These are phyloP conservation scores for Pseudopleuronectes americanus DNA, from an alignment of 2,797 vertebrate genomes.

Conservation along the genomic window DNA sequence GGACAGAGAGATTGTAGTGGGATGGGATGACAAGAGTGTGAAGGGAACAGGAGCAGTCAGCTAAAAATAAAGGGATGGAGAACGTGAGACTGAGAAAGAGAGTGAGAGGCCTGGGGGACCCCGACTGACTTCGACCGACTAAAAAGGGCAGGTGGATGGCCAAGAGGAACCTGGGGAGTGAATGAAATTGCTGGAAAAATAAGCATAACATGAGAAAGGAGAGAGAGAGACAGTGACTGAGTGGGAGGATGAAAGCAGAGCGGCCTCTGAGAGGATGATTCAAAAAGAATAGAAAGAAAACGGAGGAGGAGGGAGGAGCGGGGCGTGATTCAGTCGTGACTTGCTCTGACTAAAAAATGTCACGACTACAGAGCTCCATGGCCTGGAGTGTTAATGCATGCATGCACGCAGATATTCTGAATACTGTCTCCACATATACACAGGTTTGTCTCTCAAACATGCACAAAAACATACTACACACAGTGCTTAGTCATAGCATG, in stretches of 20 bases:
- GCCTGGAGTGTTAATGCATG: slow-evolving; percentile 49
- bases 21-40: slow-evolving; percentile 60
- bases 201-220: slow-evolving; percentile 50
- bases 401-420: slow-evolving; percentile 38
- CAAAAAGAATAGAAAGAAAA: slow-evolving; percentile 59
- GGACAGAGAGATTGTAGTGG: slow-evolving; percentile 43
- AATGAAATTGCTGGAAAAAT: slow-evolving; percentile 55
- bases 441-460: slow-evolving; percentile 22
- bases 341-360: slow-evolving; percentile 68
- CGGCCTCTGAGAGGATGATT: slow-evolving; percentile 72
- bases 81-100: slow-evolving; percentile 45
- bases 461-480: slow-evolving; percentile 38
- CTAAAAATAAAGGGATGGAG: slow-evolving; percentile 68
- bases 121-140: slow-evolving; percentile 56
- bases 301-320: slow-evolving; percentile 36
- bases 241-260: slow-evolving; percentile 68
- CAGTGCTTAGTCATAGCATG: slow-evolving; percentile 79
- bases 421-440: slow-evolving; percentile 1
- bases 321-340: slow-evolving; percentile 73
- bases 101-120: slow-evolving; percentile 65
- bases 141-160: slow-evolving; percentile 72
- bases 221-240: slow-evolving; percentile 46
- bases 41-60: slow-evolving; percentile 49
- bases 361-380: slow-evolving; percentile 66
- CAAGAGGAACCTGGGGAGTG: slow-evolving; percentile 60